Evolutionary conservation across 2,888 invertebrate genomes (phyloP).

Genomic region (Acanthosepion lycidas): DNA sequence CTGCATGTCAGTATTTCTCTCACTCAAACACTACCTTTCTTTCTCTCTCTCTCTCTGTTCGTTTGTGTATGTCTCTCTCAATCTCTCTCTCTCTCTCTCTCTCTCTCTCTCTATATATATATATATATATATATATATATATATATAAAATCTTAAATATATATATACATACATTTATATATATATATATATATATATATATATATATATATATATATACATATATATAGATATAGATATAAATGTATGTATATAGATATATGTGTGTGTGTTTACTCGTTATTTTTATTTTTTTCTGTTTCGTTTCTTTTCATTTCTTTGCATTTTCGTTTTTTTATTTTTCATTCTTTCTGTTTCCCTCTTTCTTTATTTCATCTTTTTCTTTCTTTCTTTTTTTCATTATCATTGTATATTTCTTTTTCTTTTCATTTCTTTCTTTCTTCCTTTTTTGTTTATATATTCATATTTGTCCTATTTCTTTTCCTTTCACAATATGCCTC

Average conservation of each 20-base stretch:
- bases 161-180: background rate
- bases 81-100: too few relatives aligned
- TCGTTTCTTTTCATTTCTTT: background rate
- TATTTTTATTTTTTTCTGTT: background rate
- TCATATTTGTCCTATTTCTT: background rate
- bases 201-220: background rate
- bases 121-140: background rate
- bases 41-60: too few relatives aligned
- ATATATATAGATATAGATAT: conserved; percentile 35
- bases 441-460: background rate
- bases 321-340: background rate
- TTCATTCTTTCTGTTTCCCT: background rate
- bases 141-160: background rate
- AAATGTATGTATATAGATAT: conserved; percentile 12
- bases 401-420: background rate
- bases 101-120: background rate
- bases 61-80: too few relatives aligned
- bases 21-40: too few relatives aligned
- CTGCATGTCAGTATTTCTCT: too few relatives aligned
- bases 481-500: too few relatives aligned
- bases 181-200: conserved; percentile 40
- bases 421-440: rapidly evolving
- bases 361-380: background rate
- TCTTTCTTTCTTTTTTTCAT: background rate
- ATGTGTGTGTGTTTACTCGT: background rate